phyloP scores from a whole-genome alignment of 2,113 vertebrate genomes.

The Laterallus jamaicensis region DNA sequence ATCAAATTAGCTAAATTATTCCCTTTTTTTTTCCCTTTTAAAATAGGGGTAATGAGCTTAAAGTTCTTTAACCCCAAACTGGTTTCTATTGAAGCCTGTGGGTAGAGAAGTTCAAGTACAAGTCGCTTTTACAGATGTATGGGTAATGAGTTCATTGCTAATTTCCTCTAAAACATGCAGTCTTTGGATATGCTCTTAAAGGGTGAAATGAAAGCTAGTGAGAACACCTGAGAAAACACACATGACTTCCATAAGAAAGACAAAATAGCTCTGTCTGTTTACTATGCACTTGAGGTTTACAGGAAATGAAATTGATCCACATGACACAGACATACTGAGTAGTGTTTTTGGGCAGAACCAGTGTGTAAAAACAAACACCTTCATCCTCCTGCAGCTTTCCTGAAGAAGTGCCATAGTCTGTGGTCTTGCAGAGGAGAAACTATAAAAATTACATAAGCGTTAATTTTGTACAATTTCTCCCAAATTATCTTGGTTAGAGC shows the following conservation, averaged over 20 bases:
- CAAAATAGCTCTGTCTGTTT: not conserved
- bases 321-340: not conserved
- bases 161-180: not conserved
- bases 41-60: not conserved
- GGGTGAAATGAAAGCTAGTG: not conserved
- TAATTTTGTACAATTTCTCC: not conserved
- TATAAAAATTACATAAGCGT: accelerated
- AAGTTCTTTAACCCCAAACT: not conserved
- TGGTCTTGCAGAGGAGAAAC: not conserved
- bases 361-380: not conserved
- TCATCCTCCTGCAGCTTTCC: not conserved
- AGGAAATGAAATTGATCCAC: not conserved
- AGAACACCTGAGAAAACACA: not conserved
- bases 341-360: not conserved
- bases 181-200: not conserved
- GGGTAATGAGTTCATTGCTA: not conserved
- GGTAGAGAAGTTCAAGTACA: not conserved
- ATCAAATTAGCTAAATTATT: not conserved
- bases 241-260: not conserved
- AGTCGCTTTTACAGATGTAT: too few species aligned
- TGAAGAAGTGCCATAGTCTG: not conserved
- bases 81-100: not conserved
- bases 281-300: not conserved
- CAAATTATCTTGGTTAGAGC: not conserved
- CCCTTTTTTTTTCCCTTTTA: not conserved